phyloP scores from a whole-genome alignment of 2,888 invertebrate genomes.

The Ectropis crepuscularia region DNA sequence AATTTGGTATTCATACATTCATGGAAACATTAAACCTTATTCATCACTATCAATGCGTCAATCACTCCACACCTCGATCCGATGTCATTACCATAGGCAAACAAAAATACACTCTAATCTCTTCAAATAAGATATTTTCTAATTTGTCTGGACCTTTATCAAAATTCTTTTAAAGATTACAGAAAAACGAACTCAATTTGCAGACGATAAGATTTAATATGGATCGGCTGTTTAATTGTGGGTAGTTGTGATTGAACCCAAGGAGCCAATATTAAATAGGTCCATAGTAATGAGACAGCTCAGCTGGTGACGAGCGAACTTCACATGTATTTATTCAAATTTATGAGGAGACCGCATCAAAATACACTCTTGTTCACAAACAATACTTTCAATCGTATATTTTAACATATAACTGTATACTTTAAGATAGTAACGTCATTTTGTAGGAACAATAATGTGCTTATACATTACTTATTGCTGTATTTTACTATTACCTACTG shows the following conservation, averaged over 20 bases:
- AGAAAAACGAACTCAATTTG: not conserved
- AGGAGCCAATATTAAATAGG: conserved; percentile 63
- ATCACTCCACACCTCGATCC: conserved; percentile 58
- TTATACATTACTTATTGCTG: not conserved
- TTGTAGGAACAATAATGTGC: not conserved
- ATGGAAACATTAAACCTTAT: conserved; percentile 62
- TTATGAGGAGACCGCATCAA: conserved; percentile 47
- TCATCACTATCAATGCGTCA: conserved; percentile 62
- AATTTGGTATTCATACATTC: conserved; percentile 69
- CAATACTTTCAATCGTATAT: conserved; percentile 28
- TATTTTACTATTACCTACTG: no score
- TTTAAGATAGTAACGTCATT: not conserved
- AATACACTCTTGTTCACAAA: conserved; percentile 51
- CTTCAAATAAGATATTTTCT: not conserved
- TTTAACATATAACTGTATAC: conserved; percentile 6
- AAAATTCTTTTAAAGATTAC: not conserved
- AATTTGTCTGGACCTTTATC: not conserved
- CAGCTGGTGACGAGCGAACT: conserved; percentile 55
- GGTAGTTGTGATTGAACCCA: conserved; percentile 9
- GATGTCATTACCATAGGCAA: conserved; percentile 6
- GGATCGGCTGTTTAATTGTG: not conserved
- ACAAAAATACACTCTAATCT: conserved; percentile 12
- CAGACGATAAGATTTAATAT: not conserved
- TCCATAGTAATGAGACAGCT: conserved; percentile 68
- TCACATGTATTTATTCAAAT: conserved; percentile 74